Percentiles rank a stretch among this genome's conserved stretches.
phyloP scores from a whole-genome alignment of 2,113 vertebrate species.

The Eira barbara region DNA sequence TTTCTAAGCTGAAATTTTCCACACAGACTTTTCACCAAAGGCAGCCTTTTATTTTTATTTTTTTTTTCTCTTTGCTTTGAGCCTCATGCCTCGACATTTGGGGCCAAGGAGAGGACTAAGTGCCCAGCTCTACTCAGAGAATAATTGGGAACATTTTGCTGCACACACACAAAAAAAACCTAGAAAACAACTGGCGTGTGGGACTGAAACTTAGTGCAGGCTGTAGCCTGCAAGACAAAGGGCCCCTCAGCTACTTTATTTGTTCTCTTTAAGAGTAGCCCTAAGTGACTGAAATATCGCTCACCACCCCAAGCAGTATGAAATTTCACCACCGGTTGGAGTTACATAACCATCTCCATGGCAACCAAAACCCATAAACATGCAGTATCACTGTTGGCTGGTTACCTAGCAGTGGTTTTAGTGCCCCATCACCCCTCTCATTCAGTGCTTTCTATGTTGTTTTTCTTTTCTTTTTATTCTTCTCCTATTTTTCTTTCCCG shows the following conservation, averaged over 20 bases:
- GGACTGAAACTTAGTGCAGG: constrained; percentile 40
- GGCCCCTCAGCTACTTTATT: constrained; percentile 72
- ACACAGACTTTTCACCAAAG: background rate
- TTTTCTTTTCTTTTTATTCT: constrained; percentile 24
- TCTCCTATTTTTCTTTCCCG: background rate
- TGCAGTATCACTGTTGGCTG: constrained; percentile 66
- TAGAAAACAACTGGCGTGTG: constrained; percentile 63
- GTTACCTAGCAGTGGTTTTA: constrained; percentile 65
- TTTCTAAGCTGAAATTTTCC: constrained; percentile 68
- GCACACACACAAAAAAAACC: constrained; percentile 50
- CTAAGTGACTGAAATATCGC: constrained; percentile 73
- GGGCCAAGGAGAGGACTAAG: constrained; percentile 13
- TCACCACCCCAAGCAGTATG: constrained; percentile 69
- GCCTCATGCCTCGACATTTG: constrained; percentile 11
- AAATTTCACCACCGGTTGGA: constrained; percentile 74
- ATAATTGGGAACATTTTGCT: constrained; percentile 72
- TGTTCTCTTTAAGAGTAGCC: constrained; percentile 72
- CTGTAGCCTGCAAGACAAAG: constrained; percentile 69
- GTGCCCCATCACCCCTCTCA: background rate
- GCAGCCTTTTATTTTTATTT: constrained; percentile 26
- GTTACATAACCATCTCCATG: constrained; percentile 66
- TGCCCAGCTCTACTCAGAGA: constrained; percentile 55
- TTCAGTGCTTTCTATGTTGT: constrained; percentile 47
- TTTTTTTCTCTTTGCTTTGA: constrained; percentile 38
- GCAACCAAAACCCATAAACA: constrained; percentile 70